Conservation (phyloP, 1,140 invertebrate species). For the Drosophila fuyamai region DNA sequence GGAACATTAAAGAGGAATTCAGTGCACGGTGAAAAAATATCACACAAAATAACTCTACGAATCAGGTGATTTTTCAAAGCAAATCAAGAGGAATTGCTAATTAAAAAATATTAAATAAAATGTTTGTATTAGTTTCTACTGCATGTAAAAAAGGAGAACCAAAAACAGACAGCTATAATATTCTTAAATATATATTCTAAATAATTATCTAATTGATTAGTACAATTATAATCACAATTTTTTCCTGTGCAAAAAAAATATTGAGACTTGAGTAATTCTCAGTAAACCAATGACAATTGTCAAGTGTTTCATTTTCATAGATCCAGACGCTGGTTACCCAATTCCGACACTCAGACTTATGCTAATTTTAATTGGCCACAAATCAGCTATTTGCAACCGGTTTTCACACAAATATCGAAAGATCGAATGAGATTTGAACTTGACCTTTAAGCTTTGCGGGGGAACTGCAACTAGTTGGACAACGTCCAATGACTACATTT, state of each 20-base stretch:
- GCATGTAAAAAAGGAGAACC: too few species aligned
- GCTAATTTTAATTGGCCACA: slow-evolving; percentile 13
- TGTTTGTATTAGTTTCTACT: too few species aligned
- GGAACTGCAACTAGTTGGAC: not conserved
- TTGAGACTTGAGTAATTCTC: not conserved
- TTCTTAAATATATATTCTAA: too few species aligned
- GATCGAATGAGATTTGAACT: slow-evolving; percentile 18
- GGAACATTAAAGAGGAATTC: not conserved
- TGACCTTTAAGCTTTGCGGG: slow-evolving; percentile 19
- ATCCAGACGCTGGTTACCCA: slow-evolving; percentile 1
- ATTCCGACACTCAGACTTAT: not conserved
- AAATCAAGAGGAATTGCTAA: too few species aligned
- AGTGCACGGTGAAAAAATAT: not conserved
- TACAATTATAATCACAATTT: not conserved
- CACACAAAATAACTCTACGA: too few species aligned
- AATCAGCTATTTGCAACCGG: slow-evolving; percentile 24
- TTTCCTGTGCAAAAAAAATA: not conserved
- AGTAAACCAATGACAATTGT: slow-evolving; percentile 1
- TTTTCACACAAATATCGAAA: slow-evolving; percentile 11
- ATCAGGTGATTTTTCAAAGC: too few species aligned
- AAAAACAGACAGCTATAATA: too few species aligned
- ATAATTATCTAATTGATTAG: too few species aligned
- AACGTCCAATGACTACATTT: not conserved
- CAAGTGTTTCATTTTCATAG: not conserved
- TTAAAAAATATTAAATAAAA: too few species aligned